Conservation (phyloP, 1,140 invertebrate species). For the Halesus radiatus region DNA sequence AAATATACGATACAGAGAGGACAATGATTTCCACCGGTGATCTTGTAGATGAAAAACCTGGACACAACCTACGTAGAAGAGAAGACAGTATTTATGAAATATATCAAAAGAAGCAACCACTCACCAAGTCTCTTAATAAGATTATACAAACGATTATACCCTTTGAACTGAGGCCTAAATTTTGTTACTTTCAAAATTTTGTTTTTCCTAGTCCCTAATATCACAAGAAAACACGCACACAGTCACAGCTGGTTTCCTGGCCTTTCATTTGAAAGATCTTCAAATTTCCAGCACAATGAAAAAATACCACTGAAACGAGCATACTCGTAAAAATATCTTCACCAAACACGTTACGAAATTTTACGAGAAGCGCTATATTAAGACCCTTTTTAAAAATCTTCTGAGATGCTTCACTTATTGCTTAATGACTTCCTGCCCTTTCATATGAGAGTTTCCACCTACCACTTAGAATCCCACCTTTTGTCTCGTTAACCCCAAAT, state of each 20-base stretch:
- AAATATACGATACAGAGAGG: too few relatives aligned
- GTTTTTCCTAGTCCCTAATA: neutral
- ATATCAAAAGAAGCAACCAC: too few relatives aligned
- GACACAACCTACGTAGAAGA: too few relatives aligned
- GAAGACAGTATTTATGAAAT: too few relatives aligned
- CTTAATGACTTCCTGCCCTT: slow-evolving; percentile 43
- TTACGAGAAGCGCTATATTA: neutral
- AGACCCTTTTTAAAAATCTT: neutral
- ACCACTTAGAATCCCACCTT: slow-evolving; percentile 54
- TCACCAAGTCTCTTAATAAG: too few relatives aligned
- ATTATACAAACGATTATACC: too few relatives aligned
- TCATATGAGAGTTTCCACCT: slow-evolving; percentile 48
- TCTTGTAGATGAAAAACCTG: too few relatives aligned
- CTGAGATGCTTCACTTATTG: neutral
- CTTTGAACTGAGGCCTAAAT: too few relatives aligned
- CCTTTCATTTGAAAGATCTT: slow-evolving; percentile 13
- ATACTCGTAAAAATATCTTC: neutral
- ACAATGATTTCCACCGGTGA: too few relatives aligned
- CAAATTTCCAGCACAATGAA: neutral
- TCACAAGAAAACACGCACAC: slow-evolving; percentile 32
- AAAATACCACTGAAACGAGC: neutral
- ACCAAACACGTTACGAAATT: neutral
- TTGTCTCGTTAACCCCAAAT: slow-evolving; percentile 57
- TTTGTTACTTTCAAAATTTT: too few relatives aligned
- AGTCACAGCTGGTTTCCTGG: slow-evolving; percentile 23